Conservation (phyloP, 2,797 vertebrate species). For the Fistularia tabacaria region DNA sequence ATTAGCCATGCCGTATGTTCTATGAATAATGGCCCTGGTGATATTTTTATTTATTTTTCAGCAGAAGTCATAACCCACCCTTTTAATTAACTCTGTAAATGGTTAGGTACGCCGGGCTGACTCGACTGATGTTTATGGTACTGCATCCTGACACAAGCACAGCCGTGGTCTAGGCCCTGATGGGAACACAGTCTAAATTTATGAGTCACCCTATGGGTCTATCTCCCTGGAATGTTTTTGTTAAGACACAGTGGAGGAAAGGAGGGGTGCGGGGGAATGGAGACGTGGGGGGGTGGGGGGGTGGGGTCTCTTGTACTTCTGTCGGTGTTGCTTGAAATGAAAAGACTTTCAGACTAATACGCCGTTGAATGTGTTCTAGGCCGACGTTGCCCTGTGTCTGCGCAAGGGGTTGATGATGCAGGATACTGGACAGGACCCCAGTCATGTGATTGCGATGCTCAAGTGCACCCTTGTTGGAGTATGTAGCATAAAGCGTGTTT, state of each 20-base stretch:
- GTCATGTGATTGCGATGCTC: no score
- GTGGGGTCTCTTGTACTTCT: conserved; percentile 10
- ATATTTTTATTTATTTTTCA: conserved; percentile 1
- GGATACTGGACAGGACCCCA: no score
- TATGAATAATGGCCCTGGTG: not conserved
- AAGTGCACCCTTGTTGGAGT: no score
- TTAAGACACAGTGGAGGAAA: conserved; percentile 36
- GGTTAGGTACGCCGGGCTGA: conserved; percentile 6
- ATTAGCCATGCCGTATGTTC: no score
- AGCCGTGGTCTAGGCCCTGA: conserved; percentile 14
- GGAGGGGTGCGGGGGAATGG: not conserved
- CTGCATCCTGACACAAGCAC: conserved; percentile 3
- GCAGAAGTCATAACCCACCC: conserved; percentile 1
- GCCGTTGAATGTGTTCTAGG: no score
- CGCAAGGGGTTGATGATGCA: no score
- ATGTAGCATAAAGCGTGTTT: no score
- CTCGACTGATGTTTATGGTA: conserved; percentile 9
- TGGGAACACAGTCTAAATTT: conserved; percentile 49
- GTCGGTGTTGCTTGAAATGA: not conserved
- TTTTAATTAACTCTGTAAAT: conserved; percentile 18
- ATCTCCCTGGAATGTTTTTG: conserved; percentile 63
- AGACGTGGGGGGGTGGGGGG: no score
- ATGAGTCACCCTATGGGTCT: conserved; percentile 53
- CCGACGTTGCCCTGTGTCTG: no score
- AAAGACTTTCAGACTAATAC: no score